Evolutionary conservation across 2,888 invertebrate species (phyloP).

Genomic region (Drosophila kambysellisi): DNA sequence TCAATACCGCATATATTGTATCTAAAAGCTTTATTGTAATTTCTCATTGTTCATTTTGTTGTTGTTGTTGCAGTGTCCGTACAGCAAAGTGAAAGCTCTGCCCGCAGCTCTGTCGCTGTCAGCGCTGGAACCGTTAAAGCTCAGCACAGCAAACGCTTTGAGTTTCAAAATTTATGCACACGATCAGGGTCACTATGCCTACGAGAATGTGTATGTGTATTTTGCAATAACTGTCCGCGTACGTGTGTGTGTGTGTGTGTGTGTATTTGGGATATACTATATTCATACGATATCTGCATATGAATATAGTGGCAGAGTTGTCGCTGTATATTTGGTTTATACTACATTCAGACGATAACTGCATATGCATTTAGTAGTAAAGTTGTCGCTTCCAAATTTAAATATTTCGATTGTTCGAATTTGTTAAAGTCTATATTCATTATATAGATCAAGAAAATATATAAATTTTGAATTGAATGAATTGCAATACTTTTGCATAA

Average conservation of each 20-base stretch:
- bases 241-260: not conserved
- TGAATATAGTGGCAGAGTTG: not conserved
- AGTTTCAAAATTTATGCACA: conserved; percentile 87
- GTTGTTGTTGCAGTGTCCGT: conserved; percentile 87
- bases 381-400: not conserved
- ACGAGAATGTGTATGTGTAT: conserved; percentile 77
- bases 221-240: conserved; percentile 15
- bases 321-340: not conserved
- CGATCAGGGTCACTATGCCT: conserved; percentile 85
- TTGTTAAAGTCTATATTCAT: not conserved
- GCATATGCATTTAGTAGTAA: conserved; percentile 1
- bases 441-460: not conserved
- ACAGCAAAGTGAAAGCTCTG: conserved; percentile 86
- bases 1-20: conserved; percentile 26
- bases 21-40: conserved; percentile 13
- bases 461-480: not conserved
- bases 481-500: not conserved
- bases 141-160: conserved; percentile 86
- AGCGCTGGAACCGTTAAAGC: conserved; percentile 84
- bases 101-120: conserved; percentile 35
- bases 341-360: not conserved
- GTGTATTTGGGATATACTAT: not conserved
- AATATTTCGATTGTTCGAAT: not conserved
- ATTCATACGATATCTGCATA: not conserved
- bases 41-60: not conserved